phyloP scores from a whole-genome alignment of 2,888 invertebrate species.

The Orthosia cruda region DNA sequence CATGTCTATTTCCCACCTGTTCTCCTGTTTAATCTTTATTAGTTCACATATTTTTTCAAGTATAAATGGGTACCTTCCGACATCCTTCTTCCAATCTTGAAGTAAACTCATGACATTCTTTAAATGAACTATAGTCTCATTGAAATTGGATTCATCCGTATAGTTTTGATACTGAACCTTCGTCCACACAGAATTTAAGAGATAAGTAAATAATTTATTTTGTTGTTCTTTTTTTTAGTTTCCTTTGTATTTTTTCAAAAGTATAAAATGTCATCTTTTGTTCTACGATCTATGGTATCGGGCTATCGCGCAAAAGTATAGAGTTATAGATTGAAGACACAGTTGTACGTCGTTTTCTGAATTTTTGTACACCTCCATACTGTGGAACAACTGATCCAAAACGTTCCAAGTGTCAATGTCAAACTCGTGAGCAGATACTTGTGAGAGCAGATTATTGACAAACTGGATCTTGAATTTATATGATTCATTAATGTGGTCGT shows the following conservation, averaged over 20 bases:
- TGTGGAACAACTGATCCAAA: conserved; percentile 81
- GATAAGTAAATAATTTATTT: conserved; percentile 78
- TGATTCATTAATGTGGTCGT: conserved; percentile 84
- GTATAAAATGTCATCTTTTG: conserved; percentile 78
- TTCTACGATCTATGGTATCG: conserved; percentile 79
- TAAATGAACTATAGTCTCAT: conserved; percentile 62
- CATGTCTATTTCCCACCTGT: conserved; percentile 70
- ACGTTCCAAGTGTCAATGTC: conserved; percentile 78
- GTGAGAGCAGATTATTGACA: conserved; percentile 74
- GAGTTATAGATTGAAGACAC: conserved; percentile 78
- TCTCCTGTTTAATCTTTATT: conserved; percentile 71
- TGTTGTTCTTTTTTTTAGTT: conserved; percentile 75
- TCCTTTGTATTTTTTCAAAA: conserved; percentile 69
- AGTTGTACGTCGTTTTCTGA: conserved; percentile 74
- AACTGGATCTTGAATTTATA: conserved; percentile 81
- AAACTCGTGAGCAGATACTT: conserved; percentile 72
- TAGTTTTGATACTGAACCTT: conserved; percentile 69
- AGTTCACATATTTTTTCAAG: conserved; percentile 75
- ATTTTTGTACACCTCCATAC: conserved; percentile 83
- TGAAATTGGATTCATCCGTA: conserved; percentile 71
- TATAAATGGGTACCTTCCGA: conserved; percentile 71
- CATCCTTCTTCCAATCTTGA: conserved; percentile 79
- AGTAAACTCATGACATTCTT: conserved; percentile 72
- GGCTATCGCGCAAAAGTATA: conserved; percentile 77
- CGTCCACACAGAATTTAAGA: conserved; percentile 69